Conservation (phyloP, 1,140 invertebrate genomes). For the Lepidurus apus region DNA sequence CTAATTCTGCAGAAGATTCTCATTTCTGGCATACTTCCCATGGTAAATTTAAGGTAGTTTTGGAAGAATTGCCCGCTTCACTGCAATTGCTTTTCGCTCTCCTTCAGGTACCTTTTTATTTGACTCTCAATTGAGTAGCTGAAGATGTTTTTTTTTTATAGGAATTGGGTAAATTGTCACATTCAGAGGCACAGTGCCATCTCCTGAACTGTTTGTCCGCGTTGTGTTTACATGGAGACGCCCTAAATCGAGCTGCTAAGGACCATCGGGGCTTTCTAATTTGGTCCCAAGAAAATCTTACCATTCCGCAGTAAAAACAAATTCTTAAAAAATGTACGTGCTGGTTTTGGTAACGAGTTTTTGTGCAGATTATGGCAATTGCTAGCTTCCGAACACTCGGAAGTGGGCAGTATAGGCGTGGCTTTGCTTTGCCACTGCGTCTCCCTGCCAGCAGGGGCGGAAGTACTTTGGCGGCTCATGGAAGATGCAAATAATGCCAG, state of each 20-base stretch:
- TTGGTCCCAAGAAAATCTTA: slow-evolving; percentile 92
- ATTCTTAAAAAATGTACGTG: background rate
- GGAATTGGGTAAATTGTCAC: slow-evolving; percentile 69
- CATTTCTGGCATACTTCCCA: slow-evolving; percentile 82
- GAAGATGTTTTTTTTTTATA: slow-evolving; percentile 43
- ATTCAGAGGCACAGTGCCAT: slow-evolving; percentile 89
- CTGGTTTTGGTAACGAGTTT: background rate
- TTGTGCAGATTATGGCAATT: slow-evolving; percentile 81
- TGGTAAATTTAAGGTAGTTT: slow-evolving; percentile 83
- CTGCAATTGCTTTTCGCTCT: slow-evolving; percentile 88
- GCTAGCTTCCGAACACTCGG: slow-evolving; percentile 85
- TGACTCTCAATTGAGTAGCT: background rate
- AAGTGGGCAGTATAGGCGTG: slow-evolving; percentile 81
- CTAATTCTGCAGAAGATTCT: slow-evolving; percentile 8
- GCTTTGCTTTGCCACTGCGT: slow-evolving; percentile 90
- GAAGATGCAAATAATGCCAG: slow-evolving; percentile 86
- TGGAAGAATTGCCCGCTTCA: slow-evolving; percentile 86
- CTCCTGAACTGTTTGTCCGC: slow-evolving; percentile 87
- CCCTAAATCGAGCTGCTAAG: slow-evolving; percentile 75
- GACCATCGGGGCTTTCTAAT: slow-evolving; percentile 93
- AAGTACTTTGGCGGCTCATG: slow-evolving; percentile 90
- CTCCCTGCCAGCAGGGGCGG: slow-evolving; percentile 81
- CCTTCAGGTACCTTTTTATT: slow-evolving; percentile 60
- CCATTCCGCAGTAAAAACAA: slow-evolving; percentile 73
- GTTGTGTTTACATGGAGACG: slow-evolving; percentile 87